Conservation (phyloP, 92 coral and sea anemone genomes). For the Epizoanthus fatuus region DNA sequence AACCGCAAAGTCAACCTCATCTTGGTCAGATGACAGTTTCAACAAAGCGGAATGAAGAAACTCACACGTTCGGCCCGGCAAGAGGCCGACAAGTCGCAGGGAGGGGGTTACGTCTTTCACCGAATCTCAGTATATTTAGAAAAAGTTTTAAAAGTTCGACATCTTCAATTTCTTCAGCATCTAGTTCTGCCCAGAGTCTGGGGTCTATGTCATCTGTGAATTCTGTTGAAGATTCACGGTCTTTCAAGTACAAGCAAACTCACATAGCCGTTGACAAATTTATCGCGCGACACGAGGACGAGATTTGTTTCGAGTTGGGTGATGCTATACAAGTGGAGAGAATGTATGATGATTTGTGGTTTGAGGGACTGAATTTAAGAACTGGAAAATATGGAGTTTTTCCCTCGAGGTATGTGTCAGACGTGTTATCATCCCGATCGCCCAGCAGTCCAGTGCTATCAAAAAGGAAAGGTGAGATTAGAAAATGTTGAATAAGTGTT, state of each 20-base stretch:
- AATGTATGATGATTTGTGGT: conserved; percentile 93
- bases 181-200: conserved; percentile 24
- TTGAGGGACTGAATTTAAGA: conserved; percentile 85
- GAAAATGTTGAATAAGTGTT: background rate
- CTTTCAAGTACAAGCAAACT: conserved; percentile 75
- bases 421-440: conserved; percentile 63
- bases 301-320: conserved; percentile 81
- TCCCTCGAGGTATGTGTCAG: conserved; percentile 94
- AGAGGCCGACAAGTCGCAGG: conserved; percentile 1
- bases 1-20: conserved; percentile 30
- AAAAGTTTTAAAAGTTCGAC: conserved; percentile 26
- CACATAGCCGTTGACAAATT: conserved; percentile 94
- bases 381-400: conserved; percentile 87
- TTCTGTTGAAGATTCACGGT: conserved; percentile 26
- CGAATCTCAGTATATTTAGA: conserved; percentile 1
- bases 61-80: conserved; percentile 28
- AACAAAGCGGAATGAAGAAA: conserved; percentile 11
- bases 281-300: conserved; percentile 90
- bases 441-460: conserved; percentile 6
- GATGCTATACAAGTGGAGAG: conserved; percentile 86
- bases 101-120: conserved; percentile 11
- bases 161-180: conserved; percentile 31
- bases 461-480: conserved; percentile 38
- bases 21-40: background rate
- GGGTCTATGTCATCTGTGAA: conserved; percentile 41